phyloP scores from a whole-genome alignment of 2,888 invertebrate species.

The Phania funesta region DNA sequence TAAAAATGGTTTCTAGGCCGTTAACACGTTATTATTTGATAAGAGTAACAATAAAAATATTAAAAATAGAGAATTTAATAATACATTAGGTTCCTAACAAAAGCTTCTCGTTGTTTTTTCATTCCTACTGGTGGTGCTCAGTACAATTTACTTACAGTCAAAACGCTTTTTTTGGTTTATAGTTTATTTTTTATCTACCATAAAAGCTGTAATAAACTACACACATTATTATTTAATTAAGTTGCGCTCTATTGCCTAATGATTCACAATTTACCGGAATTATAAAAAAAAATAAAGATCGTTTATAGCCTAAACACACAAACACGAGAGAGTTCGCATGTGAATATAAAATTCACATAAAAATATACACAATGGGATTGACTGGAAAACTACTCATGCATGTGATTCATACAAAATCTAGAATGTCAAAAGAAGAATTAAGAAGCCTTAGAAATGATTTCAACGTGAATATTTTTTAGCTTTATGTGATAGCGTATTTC shows the following conservation, averaged over 20 bases:
- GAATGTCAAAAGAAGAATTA: neutral
- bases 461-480: too few relatives aligned
- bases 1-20: too few relatives aligned
- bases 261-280: slow-evolving; percentile 67
- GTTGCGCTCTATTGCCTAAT: slow-evolving; percentile 65
- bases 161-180: slow-evolving; percentile 22
- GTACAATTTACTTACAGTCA: slow-evolving; percentile 26
- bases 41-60: neutral
- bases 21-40: too few relatives aligned
- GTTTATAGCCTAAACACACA: slow-evolving; percentile 21
- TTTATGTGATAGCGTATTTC: too few relatives aligned
- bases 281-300: slow-evolving; percentile 47
- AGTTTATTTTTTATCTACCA: slow-evolving; percentile 38
- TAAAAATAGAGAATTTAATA: slow-evolving; percentile 16
- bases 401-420: neutral
- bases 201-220: slow-evolving; percentile 44
- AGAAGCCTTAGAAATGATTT: too few relatives aligned
- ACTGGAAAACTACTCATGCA: neutral
- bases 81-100: slow-evolving; percentile 38
- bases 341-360: neutral
- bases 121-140: neutral
- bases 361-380: slow-evolving; percentile 7
- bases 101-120: neutral
- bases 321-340: neutral
- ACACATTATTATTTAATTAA: slow-evolving; percentile 56